Percentiles rank a stretch among this genome's conserved stretches.
These are phyloP conservation scores for Hydrocynus forskahlii DNA, from an alignment of 2,797 vertebrate species.

Conservation along the genomic window DNA sequence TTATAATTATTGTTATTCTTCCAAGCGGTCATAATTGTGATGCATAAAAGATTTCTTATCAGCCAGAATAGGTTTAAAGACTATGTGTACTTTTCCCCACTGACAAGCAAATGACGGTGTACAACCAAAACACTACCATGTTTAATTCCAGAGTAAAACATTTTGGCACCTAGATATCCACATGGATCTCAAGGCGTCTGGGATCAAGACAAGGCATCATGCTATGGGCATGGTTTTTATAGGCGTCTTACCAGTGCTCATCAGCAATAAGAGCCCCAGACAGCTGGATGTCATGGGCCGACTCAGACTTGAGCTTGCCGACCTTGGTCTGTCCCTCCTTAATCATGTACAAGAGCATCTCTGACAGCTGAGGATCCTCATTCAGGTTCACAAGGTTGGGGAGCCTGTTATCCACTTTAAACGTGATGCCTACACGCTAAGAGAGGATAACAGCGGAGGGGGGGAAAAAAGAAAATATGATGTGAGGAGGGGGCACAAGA, in stretches of 20 bases:
- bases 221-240: neutral
- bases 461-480: conserved; percentile 1
- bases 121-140: conserved; percentile 7
- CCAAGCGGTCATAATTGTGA: no score
- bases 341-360: conserved; percentile 96
- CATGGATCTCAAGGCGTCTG: conserved; percentile 2
- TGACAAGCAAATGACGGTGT: neutral
- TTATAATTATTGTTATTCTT: no score
- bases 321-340: conserved; percentile 92
- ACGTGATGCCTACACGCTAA: conserved; percentile 91
- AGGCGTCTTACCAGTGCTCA: conserved; percentile 86
- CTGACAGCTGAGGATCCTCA: conserved; percentile 96
- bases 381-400: conserved; percentile 96
- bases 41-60: no score
- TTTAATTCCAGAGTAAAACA: conserved; percentile 24
- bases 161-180: conserved; percentile 2
- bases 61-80: neutral
- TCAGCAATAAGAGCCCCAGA: conserved; percentile 91
- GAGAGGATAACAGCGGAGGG: conserved; percentile 15
- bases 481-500: conserved; percentile 15
- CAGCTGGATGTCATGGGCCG: conserved; percentile 89
- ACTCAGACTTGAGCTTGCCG: conserved; percentile 82
- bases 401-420: conserved; percentile 92
- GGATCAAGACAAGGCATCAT: conserved; percentile 12
- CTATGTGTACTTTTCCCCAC: neutral